Conservation (phyloP, 1,140 invertebrate species). For the Proctacanthus coquilletti region DNA sequence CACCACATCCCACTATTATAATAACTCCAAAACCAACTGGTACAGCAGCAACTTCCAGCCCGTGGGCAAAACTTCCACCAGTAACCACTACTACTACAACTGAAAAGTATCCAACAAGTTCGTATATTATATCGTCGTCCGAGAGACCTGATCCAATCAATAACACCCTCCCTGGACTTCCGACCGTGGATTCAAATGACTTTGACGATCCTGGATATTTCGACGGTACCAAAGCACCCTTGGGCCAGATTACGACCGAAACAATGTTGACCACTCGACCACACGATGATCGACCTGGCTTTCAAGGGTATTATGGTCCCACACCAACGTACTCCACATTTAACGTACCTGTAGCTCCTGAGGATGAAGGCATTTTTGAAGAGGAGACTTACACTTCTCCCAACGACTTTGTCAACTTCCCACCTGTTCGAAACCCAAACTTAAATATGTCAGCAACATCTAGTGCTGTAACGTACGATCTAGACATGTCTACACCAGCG, state of each 20-base stretch:
- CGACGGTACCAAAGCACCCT: constrained; percentile 13
- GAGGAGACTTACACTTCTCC: constrained; percentile 41
- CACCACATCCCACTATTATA: constrained; percentile 36
- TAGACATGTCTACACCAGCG: constrained; percentile 51
- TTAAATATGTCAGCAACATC: constrained; percentile 48
- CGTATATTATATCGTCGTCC: too few relatives aligned
- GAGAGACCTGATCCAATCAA: background rate
- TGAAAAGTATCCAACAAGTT: too few relatives aligned
- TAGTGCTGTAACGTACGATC: constrained; percentile 38
- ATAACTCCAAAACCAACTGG: constrained; percentile 44
- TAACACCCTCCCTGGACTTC: too few relatives aligned
- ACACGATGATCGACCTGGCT: constrained; percentile 23
- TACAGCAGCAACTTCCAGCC: constrained; percentile 12
- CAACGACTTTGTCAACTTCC: constrained; percentile 62
- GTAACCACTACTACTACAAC: too few relatives aligned
- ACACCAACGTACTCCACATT: constrained; percentile 27
- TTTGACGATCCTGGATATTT: constrained; percentile 29
- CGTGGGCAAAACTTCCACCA: background rate
- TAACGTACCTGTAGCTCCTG: constrained; percentile 19
- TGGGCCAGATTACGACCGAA: constrained; percentile 17
- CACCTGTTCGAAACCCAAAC: constrained; percentile 67
- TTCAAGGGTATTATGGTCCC: constrained; percentile 25
- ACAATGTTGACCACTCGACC: constrained; percentile 9
- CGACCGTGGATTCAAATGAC: constrained; percentile 18
- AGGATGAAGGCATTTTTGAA: constrained; percentile 15